Evolutionary conservation across 2,888 invertebrate species (phyloP).

Genomic region (Pterostichus niger): DNA sequence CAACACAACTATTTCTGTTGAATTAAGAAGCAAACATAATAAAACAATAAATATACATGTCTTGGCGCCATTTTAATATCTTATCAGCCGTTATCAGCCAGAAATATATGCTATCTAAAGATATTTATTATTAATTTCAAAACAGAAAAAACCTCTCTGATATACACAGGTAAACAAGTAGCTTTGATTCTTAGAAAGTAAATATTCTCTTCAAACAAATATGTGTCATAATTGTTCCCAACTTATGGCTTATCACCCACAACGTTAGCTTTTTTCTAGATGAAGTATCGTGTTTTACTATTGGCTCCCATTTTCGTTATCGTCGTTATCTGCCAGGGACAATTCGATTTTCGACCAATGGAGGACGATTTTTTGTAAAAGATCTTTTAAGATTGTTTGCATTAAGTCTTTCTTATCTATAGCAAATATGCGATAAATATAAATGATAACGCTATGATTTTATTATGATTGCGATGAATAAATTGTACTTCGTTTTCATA

Average conservation of each 20-base stretch:
- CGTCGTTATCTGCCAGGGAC: conserved; percentile 44
- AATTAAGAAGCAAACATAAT: conserved; percentile 31
- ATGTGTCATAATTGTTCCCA: conserved; percentile 9
- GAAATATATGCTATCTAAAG: conserved; percentile 69
- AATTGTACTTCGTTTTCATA: conserved; percentile 24
- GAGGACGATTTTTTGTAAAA: conserved; percentile 53
- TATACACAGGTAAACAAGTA: conserved; percentile 49
- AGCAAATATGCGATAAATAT: conserved; percentile 60
- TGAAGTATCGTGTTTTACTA: conserved; percentile 42
- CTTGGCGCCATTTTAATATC: conserved; percentile 59
- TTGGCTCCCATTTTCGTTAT: conserved; percentile 16
- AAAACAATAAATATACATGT: conserved; percentile 56
- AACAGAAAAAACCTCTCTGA: conserved; percentile 60
- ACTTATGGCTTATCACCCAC: not conserved
- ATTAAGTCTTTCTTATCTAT: conserved; percentile 59
- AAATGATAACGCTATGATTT: conserved; percentile 62
- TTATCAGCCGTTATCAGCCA: conserved; percentile 68
- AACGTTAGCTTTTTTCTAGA: conserved; percentile 4
- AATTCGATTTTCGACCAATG: conserved; percentile 60
- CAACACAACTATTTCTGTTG: conserved; percentile 40
- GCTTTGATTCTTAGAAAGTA: conserved; percentile 56
- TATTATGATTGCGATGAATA: conserved; percentile 55
- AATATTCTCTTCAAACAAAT: conserved; percentile 26
- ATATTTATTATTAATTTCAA: conserved; percentile 70
- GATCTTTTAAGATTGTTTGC: conserved; percentile 48